Percentiles rank a stretch among this genome's conserved stretches.
Evolutionary conservation across 2,888 invertebrate species (phyloP).

Genomic region (Alentia gelatinosa): DNA sequence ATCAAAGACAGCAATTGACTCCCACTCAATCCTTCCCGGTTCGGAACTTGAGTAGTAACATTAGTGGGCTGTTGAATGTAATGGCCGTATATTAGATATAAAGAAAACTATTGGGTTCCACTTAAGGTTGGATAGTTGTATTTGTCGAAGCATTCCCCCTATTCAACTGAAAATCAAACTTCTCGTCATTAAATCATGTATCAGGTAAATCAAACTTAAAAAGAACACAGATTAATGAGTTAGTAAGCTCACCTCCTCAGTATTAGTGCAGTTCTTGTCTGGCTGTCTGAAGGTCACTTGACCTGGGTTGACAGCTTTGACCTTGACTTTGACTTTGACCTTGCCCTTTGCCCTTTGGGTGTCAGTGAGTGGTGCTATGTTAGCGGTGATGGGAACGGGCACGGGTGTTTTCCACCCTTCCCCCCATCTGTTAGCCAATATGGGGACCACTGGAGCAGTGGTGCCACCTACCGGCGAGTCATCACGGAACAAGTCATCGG

Average conservation of each 20-base stretch:
- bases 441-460: background rate
- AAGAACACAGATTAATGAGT: too few species aligned
- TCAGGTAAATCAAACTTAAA: too few species aligned
- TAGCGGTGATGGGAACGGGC: background rate
- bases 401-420: background rate
- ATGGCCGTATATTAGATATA: too few species aligned
- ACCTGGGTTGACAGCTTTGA: background rate
- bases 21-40: too few species aligned
- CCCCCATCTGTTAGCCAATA: conserved; percentile 23
- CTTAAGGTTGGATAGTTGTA: too few species aligned
- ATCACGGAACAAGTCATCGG: background rate
- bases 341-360: background rate
- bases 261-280: background rate
- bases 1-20: too few species aligned
- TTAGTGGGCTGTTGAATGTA: too few species aligned
- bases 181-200: too few species aligned
- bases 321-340: conserved; percentile 41
- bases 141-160: too few species aligned
- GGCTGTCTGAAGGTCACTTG: background rate
- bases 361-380: conserved; percentile 7
- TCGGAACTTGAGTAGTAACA: too few species aligned
- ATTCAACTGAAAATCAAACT: too few species aligned
- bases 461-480: background rate
- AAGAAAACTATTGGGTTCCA: too few species aligned
- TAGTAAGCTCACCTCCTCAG: conserved; percentile 28